phyloP scores from a whole-genome alignment of 2,113 vertebrate species.

The Probosciger aterrimus region DNA sequence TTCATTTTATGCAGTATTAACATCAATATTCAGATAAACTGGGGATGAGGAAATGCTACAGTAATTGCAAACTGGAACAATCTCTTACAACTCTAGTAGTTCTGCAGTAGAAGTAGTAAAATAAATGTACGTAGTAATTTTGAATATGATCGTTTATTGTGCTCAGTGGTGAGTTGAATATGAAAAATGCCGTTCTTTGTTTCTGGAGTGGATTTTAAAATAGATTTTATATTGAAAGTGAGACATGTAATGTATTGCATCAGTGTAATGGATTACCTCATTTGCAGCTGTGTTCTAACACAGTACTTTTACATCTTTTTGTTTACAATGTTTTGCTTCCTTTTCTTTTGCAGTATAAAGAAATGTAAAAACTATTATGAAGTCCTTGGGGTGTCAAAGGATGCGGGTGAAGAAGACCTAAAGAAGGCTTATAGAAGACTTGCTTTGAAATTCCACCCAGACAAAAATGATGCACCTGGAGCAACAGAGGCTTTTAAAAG shows the following conservation, averaged over 20 bases:
- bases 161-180: neutral
- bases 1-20: neutral
- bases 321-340: neutral
- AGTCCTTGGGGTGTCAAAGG: conserved; percentile 90
- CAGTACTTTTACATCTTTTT: neutral
- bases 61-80: neutral
- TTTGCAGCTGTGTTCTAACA: neutral
- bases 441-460: conserved; percentile 96
- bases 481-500: conserved; percentile 99
- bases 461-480: conserved; percentile 96
- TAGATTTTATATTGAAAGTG: neutral
- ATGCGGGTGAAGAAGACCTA: conserved; percentile 91
- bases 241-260: neutral
- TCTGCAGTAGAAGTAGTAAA: neutral
- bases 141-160: neutral
- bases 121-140: neutral
- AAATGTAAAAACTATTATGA: conserved; percentile 96
- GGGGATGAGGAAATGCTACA: neutral
- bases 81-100: neutral
- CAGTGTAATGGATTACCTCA: neutral
- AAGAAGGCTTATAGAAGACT: conserved; percentile 97
- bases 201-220: neutral
- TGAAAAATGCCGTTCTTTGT: neutral
- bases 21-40: neutral
- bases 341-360: conserved; percentile 87